Evolutionary conservation across 2,113 vertebrate genomes (phyloP).

Genomic region (Chloropsis hardwickii): DNA sequence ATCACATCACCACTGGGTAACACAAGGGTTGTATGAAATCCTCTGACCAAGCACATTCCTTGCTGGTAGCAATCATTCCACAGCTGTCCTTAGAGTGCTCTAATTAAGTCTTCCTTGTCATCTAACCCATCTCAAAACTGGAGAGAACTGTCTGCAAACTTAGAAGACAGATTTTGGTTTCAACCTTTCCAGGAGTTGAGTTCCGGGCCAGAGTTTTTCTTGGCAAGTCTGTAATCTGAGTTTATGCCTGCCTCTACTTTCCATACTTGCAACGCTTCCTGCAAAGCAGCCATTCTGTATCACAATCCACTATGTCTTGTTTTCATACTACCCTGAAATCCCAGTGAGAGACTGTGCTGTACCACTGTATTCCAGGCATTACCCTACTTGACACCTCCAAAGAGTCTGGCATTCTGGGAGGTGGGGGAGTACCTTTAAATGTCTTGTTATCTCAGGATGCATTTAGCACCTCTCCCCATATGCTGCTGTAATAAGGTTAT

Average conservation of each 20-base stretch:
- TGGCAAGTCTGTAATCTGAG: not conserved
- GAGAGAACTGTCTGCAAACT: not conserved
- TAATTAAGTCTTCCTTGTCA: not conserved
- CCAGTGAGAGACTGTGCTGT: not conserved
- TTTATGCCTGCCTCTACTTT: not conserved
- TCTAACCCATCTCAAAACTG: not conserved
- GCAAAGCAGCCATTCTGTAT: not conserved
- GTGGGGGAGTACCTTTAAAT: not conserved
- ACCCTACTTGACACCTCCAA: not conserved
- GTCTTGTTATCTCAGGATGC: not conserved
- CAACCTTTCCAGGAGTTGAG: not conserved
- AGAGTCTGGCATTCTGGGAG: not conserved
- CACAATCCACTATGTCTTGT: not conserved
- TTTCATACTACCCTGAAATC: not conserved
- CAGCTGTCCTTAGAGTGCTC: not conserved
- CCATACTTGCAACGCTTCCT: not conserved
- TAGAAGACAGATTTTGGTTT: constrained; percentile 4
- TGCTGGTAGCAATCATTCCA: not conserved
- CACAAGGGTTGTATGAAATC: not conserved
- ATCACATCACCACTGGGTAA: not conserved
- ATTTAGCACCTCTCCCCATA: not conserved
- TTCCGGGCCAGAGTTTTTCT: not conserved
- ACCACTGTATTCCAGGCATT: not conserved
- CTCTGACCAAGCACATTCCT: not conserved
- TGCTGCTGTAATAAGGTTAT: not conserved